Evolutionary conservation across 2,888 invertebrate genomes (phyloP).

Genomic region (Yponomeuta sedellus): DNA sequence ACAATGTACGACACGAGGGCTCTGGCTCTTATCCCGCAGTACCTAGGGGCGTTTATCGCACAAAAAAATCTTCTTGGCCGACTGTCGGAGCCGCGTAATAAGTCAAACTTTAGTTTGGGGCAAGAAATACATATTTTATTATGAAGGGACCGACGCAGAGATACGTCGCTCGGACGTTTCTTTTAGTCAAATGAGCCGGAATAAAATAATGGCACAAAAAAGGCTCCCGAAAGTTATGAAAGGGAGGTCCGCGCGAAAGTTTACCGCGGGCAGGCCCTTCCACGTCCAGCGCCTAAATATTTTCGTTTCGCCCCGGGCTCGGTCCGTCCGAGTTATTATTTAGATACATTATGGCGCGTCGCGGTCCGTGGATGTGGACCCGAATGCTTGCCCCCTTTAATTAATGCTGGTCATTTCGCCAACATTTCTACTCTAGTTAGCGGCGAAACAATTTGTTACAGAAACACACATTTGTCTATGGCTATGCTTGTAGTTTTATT

Average conservation of each 20-base stretch:
- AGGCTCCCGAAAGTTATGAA: conserved; percentile 66
- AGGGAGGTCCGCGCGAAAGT: conserved; percentile 60
- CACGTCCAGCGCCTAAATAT: conserved; percentile 50
- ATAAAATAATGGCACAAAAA: conserved; percentile 70
- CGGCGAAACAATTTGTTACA: conserved; percentile 3
- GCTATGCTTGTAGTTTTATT: not conserved
- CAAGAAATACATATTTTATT: conserved; percentile 64
- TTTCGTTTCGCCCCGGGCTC: conserved; percentile 30
- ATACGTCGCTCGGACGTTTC: conserved; percentile 58
- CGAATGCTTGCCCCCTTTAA: conserved; percentile 61
- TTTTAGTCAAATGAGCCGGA: conserved; percentile 71
- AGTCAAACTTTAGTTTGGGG: conserved; percentile 37
- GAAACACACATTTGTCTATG: not conserved
- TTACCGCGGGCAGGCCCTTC: conserved; percentile 43
- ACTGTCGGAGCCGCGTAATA: conserved; percentile 6
- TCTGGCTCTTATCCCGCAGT: not conserved
- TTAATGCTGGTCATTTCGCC: conserved; percentile 52
- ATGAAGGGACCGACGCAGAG: conserved; percentile 54
- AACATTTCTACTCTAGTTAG: conserved; percentile 7
- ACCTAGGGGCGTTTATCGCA: not conserved
- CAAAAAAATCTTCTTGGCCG: not conserved
- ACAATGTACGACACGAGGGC: not conserved
- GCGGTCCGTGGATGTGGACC: conserved; percentile 39
- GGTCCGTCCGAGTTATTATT: conserved; percentile 60
- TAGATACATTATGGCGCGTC: conserved; percentile 30